phyloP scores from a whole-genome alignment of 2,888 invertebrate genomes.

The Orthonychiurus folsomi region DNA sequence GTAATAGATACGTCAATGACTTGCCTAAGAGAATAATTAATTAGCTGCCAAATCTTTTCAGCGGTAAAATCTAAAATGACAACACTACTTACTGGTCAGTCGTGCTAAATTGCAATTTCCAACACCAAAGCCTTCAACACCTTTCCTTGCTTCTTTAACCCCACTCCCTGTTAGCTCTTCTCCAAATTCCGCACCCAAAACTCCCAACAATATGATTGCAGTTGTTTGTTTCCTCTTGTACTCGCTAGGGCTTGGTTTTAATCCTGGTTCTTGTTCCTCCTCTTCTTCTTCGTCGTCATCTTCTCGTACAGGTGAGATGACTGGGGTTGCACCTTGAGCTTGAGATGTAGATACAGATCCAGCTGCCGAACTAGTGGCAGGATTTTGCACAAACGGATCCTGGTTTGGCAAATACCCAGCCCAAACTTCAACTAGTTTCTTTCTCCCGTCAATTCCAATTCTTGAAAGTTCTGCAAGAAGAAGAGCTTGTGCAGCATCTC shows the following conservation, averaged over 20 bases:
- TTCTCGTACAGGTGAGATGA: conserved; percentile 19
- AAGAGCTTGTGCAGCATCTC: conserved; percentile 93
- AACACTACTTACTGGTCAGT: conserved; percentile 66
- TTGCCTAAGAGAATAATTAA: conserved; percentile 49
- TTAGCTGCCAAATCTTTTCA: not conserved
- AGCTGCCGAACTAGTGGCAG: not conserved
- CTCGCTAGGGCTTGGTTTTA: conserved; percentile 47
- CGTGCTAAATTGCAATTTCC: conserved; percentile 83
- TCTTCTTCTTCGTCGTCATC: conserved; percentile 32
- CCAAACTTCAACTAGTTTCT: conserved; percentile 89
- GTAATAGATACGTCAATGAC: conserved; percentile 82
- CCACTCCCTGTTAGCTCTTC: conserved; percentile 63
- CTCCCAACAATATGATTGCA: conserved; percentile 89
- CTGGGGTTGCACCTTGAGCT: conserved; percentile 6
- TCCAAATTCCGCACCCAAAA: conserved; percentile 96
- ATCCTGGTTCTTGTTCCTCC: conserved; percentile 28
- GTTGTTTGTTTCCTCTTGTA: conserved; percentile 91
- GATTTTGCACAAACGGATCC: conserved; percentile 42
- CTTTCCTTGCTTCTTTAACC: conserved; percentile 47
- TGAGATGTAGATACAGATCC: not conserved
- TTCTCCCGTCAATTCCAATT: conserved; percentile 81
- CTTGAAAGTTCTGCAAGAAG: conserved; percentile 84
- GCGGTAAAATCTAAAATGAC: not conserved
- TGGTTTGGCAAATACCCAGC: conserved; percentile 86
- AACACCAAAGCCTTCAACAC: conserved; percentile 76